Conservation (phyloP, 2,797 vertebrate genomes). For the Anguilla megastoma region DNA sequence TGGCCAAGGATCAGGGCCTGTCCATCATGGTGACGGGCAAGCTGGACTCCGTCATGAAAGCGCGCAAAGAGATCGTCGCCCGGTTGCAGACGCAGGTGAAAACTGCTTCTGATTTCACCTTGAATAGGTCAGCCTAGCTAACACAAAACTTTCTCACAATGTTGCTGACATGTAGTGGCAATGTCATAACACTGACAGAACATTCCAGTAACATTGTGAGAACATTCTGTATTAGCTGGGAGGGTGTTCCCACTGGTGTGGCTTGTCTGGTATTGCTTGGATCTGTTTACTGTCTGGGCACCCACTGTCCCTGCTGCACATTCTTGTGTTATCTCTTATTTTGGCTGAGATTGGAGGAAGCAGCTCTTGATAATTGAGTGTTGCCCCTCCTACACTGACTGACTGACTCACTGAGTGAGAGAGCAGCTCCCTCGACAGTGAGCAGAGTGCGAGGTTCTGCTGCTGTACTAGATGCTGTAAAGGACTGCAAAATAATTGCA, state of each 20-base stretch:
- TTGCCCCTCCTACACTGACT: neutral
- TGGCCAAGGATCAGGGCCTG: conserved; percentile 81
- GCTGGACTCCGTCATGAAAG: conserved; percentile 79
- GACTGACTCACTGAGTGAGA: neutral
- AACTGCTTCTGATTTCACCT: neutral
- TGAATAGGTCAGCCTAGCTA: neutral
- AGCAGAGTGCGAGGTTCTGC: neutral
- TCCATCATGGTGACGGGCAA: conserved; percentile 84
- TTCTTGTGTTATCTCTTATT: neutral
- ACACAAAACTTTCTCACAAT: no score
- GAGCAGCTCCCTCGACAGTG: neutral
- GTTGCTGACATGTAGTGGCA: no score
- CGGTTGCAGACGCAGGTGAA: conserved; percentile 79
- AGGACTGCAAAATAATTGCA: neutral
- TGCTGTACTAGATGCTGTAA: neutral
- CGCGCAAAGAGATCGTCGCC: conserved; percentile 80
- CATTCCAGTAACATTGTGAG: no score
- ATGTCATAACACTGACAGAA: no score
- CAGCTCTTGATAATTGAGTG: neutral
- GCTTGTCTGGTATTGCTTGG: neutral
- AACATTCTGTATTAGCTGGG: no score
- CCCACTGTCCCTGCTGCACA: neutral
- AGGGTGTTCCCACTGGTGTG: neutral
- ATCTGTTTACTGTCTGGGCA: neutral
- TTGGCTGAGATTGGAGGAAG: neutral